phyloP scores from a whole-genome alignment of 1,140 invertebrate genomes.

The Antheraea mylitta region DNA sequence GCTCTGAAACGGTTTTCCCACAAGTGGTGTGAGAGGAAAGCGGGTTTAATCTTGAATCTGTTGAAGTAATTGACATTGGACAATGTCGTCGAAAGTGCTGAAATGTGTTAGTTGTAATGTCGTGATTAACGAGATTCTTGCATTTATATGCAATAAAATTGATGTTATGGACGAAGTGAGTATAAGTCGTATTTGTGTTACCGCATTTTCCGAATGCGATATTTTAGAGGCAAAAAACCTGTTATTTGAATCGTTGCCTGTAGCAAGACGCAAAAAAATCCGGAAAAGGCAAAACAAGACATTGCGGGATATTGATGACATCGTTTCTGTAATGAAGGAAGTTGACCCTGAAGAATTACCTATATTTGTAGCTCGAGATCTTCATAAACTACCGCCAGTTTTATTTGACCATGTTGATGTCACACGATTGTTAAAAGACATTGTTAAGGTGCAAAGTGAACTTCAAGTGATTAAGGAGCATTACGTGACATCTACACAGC shows the following conservation, averaged over 20 bases:
- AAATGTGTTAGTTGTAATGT: conserved; percentile 20
- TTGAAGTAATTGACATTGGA: too few species aligned
- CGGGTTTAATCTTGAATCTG: too few species aligned
- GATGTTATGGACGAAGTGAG: conserved; percentile 14
- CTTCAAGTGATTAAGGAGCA: conserved; percentile 9
- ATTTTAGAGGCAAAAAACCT: conserved; percentile 10
- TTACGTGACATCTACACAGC: neutral
- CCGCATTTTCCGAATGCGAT: conserved; percentile 8
- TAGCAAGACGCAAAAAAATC: conserved; percentile 4
- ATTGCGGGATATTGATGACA: conserved; percentile 13
- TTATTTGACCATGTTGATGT: conserved; percentile 20
- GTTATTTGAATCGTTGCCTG: conserved; percentile 13
- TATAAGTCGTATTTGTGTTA: conserved; percentile 5
- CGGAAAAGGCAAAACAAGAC: conserved; percentile 10
- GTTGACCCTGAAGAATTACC: conserved; percentile 12
- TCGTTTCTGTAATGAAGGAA: conserved; percentile 11
- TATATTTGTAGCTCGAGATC: conserved; percentile 16
- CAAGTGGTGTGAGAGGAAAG: too few species aligned
- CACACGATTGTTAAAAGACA: conserved; percentile 18
- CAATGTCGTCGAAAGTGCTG: too few species aligned
- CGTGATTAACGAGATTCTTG: conserved; percentile 16
- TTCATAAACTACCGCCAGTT: conserved; percentile 19
- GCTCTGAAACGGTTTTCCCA: too few species aligned
- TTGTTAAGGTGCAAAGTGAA: conserved; percentile 7
- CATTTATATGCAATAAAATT: conserved; percentile 17